Evolutionary conservation across 2,888 invertebrate species (phyloP), one percentile per base, ranked within the genome.

Genomic region (Troides aeacus): DNA sequence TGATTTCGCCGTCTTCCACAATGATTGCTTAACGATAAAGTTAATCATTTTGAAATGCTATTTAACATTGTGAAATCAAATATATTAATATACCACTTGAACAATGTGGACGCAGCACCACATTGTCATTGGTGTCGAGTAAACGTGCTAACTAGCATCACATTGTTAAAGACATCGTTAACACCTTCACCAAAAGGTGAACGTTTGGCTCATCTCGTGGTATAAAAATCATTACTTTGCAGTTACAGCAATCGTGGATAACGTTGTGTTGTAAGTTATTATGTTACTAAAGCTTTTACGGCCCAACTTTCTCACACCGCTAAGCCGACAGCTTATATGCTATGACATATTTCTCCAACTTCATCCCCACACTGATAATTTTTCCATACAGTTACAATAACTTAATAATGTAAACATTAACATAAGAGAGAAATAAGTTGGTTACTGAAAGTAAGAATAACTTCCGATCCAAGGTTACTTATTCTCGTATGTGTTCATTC

Each of bases 301-400:
- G 72, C 72, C 74, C 66, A 81, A 81, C 75, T 81, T 79, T 66
- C 72, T 74, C 73, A 75, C 75, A 21, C 62, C 42, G 58, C 62
- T 65, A 66, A 65, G 69, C 68, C 63, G 46, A 60, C 57, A 68
- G 69, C 65, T 72, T 66, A 71, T 61, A 69, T 64, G 65, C 62
- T 60, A 64, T 72, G 69, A 70, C 71, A 71, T 66, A 68, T 62
- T 72, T 65, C 42, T 46, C 62, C 21, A 69, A 66, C 69, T 69
- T 23, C 36, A 8, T 39, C 65, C 56, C 53, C 66, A 62, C 64
- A 42, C 46, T 62, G 57, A 50, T 69, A 66, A 62, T 64, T 66
- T 60, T 39, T 50, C 50, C 17, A 30, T 50, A 65, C 61, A 69
- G 59, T 24, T 57, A 23, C 21, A 60, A 10, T 64, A 50, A 50